Percentiles rank a stretch among this genome's conserved stretches.
Evolutionary conservation across 1,140 invertebrate species (phyloP).

Genomic region (Elymnias hypermnestra): DNA sequence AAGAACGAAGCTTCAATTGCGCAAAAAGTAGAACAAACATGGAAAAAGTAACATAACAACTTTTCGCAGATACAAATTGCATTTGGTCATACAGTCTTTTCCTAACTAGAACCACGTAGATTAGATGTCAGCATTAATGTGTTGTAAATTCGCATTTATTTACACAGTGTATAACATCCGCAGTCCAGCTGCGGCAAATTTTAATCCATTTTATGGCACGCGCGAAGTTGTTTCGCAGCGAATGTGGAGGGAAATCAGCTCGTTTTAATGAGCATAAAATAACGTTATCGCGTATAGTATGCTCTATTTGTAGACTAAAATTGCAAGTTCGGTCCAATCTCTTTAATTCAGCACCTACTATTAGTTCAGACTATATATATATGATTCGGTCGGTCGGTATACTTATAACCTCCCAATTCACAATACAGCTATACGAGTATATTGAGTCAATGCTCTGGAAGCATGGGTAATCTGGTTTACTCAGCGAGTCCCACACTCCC

Average conservation of each 20-base stretch:
- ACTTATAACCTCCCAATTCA: too few species aligned
- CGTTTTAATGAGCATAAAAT: slow-evolving; percentile 47
- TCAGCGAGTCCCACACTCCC: too few species aligned
- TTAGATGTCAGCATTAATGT: neutral
- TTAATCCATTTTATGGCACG: slow-evolving; percentile 50
- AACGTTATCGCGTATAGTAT: slow-evolving; percentile 22
- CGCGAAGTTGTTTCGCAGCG: slow-evolving; percentile 37
- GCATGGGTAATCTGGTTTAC: too few species aligned
- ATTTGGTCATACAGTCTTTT: neutral
- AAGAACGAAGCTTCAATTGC: too few species aligned
- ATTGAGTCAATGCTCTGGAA: too few species aligned
- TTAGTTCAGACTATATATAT: too few species aligned
- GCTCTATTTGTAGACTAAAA: slow-evolving; percentile 5
- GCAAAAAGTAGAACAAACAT: too few species aligned
- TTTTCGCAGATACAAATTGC: neutral
- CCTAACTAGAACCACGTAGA: neutral
- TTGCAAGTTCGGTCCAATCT: slow-evolving; percentile 5
- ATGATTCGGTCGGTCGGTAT: too few species aligned
- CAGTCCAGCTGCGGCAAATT: slow-evolving; percentile 25
- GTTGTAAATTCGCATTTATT: neutral
- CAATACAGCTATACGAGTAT: too few species aligned
- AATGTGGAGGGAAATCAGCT: slow-evolving; percentile 37
- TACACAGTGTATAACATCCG: slow-evolving; percentile 1
- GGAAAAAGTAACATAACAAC: too few species aligned
- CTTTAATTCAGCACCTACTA: too few species aligned